A percentile compares a stretch with the other conserved stretches of the same genome.
Conservation (phyloP, 2,113 vertebrate species). For the Gallinago jamesoni region DNA sequence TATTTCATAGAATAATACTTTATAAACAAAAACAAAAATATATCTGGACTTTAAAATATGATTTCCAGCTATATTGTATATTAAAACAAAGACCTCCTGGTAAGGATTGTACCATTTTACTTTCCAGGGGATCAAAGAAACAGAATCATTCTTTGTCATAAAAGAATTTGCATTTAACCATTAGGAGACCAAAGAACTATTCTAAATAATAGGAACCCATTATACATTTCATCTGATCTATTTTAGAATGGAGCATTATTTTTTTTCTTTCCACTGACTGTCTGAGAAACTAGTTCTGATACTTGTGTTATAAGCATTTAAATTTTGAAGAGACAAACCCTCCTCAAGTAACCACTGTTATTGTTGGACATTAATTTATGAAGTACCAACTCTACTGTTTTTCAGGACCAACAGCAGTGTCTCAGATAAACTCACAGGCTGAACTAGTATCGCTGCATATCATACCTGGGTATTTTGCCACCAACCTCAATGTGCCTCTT, state of each 20-base stretch:
- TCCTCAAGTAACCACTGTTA: not conserved
- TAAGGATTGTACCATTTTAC: not conserved
- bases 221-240: not conserved
- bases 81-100: not conserved
- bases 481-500: conserved; percentile 36
- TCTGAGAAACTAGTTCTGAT: not conserved
- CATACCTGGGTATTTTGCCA: conserved; percentile 38
- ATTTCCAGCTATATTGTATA: not conserved
- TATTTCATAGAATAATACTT: not conserved
- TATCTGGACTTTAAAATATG: not conserved
- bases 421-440: not conserved
- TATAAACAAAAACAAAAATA: not conserved
- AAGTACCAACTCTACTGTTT: not conserved
- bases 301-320: not conserved
- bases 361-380: not conserved
- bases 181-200: not conserved
- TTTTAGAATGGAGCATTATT: not conserved
- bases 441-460: not conserved
- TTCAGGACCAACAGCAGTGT: not conserved
- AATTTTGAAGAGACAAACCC: not conserved
- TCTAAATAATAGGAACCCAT: not conserved
- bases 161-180: not conserved
- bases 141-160: not conserved
- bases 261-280: not conserved
- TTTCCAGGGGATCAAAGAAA: not conserved